These are phyloP conservation scores for Alcedo quadribrachys DNA, from an alignment of 2,797 vertebrate species.

Conservation along the genomic window DNA sequence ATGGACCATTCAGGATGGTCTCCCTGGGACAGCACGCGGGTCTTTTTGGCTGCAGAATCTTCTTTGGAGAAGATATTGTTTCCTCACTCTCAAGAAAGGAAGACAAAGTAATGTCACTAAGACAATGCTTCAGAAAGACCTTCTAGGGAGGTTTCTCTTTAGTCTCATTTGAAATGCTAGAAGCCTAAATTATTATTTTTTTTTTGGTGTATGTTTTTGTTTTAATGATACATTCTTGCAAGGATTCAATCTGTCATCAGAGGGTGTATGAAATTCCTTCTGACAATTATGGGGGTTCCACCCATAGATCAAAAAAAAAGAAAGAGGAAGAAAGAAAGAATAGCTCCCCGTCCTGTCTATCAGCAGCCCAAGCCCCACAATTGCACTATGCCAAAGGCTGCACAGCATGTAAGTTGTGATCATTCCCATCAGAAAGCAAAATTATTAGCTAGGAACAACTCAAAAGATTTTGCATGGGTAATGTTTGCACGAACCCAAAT, in stretches of 20 bases:
- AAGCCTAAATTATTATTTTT: background rate
- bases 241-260: slow-evolving; percentile 51
- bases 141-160: slow-evolving; percentile 60
- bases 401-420: slow-evolving; percentile 30
- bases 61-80: slow-evolving; percentile 57
- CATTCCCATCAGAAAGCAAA: slow-evolving; percentile 37
- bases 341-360: background rate
- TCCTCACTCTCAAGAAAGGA: background rate
- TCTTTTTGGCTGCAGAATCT: slow-evolving; percentile 28
- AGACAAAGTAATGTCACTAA: slow-evolving; percentile 43
- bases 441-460: background rate
- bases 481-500: slow-evolving; percentile 23
- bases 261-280: slow-evolving; percentile 11
- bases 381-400: slow-evolving; percentile 16
- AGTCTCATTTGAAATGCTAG: slow-evolving; percentile 50
- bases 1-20: slow-evolving; percentile 35
- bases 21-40: background rate
- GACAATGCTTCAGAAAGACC: slow-evolving; percentile 57
- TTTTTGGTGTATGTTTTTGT: background rate
- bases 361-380: background rate
- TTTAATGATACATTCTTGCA: slow-evolving; percentile 57
- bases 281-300: slow-evolving; percentile 32
- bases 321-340: background rate
- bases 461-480: background rate
- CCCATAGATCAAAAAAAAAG: slow-evolving; percentile 2